These are phyloP conservation scores for Siniperca undulata DNA, from an alignment of 2,797 vertebrate genomes.

Conservation along the genomic window DNA sequence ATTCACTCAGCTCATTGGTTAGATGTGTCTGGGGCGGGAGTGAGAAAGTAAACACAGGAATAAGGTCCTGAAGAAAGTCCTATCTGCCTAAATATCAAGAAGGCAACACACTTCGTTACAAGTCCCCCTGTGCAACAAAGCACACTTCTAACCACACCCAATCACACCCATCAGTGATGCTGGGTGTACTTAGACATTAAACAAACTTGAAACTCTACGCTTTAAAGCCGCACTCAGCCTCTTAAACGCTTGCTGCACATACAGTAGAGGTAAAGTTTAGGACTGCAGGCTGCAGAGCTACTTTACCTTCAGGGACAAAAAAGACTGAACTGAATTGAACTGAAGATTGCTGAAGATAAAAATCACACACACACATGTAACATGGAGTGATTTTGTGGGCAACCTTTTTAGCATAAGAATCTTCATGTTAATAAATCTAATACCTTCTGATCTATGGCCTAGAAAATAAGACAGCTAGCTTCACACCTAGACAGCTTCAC, in stretches of 20 bases:
- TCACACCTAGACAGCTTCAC: neutral
- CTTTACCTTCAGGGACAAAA: neutral
- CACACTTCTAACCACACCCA: too few species aligned
- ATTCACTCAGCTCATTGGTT: neutral
- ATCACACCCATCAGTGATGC: neutral
- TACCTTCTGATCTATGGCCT: conserved; percentile 13
- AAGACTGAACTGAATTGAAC: neutral
- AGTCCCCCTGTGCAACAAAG: too few species aligned
- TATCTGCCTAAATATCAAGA: neutral
- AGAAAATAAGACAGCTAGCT: neutral
- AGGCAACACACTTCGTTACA: neutral
- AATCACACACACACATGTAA: neutral
- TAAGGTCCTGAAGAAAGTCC: neutral
- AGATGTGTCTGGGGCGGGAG: neutral
- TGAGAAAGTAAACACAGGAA: neutral
- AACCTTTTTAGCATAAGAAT: neutral
- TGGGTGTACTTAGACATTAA: neutral
- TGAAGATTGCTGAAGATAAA: neutral
- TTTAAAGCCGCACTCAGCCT: neutral
- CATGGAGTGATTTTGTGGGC: neutral
- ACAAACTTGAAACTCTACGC: neutral
- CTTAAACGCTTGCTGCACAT: neutral
- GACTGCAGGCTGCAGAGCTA: neutral
- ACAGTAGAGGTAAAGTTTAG: neutral
- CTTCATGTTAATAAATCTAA: neutral